These are phyloP conservation scores for Zalophus californianus DNA, from an alignment of 2,797 vertebrate species.

Conservation along the genomic window DNA sequence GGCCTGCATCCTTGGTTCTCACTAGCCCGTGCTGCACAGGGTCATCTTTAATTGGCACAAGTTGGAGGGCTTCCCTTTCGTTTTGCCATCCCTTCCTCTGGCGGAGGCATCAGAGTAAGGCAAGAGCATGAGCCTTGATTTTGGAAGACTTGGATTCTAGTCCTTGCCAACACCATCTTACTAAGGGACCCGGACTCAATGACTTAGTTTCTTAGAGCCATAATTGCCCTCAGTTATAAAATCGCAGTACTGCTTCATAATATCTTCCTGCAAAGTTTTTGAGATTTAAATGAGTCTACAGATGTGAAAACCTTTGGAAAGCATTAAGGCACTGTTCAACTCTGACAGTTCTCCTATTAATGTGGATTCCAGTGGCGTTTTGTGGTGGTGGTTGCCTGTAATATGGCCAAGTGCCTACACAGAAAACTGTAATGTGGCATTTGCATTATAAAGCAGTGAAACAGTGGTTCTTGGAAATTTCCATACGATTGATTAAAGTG, in stretches of 20 bases:
- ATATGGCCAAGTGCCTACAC: background rate
- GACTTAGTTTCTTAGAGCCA: background rate
- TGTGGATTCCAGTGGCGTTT: background rate
- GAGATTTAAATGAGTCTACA: background rate
- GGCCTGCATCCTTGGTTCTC: background rate
- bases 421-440: background rate
- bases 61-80: background rate
- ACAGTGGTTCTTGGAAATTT: constrained; percentile 9
- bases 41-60: background rate
- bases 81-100: background rate
- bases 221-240: background rate
- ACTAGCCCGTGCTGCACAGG: background rate
- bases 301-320: background rate
- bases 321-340: background rate
- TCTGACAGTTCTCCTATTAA: background rate
- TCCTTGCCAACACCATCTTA: background rate
- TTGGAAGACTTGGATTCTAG: background rate
- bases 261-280: background rate
- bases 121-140: background rate
- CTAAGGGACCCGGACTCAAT: background rate
- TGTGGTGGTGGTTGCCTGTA: background rate
- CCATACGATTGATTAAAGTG: background rate
- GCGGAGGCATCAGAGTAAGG: background rate
- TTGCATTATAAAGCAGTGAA: background rate
- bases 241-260: background rate